Evolutionary conservation across 1,140 invertebrate genomes (phyloP).

Genomic region (Periplaneta americana): DNA sequence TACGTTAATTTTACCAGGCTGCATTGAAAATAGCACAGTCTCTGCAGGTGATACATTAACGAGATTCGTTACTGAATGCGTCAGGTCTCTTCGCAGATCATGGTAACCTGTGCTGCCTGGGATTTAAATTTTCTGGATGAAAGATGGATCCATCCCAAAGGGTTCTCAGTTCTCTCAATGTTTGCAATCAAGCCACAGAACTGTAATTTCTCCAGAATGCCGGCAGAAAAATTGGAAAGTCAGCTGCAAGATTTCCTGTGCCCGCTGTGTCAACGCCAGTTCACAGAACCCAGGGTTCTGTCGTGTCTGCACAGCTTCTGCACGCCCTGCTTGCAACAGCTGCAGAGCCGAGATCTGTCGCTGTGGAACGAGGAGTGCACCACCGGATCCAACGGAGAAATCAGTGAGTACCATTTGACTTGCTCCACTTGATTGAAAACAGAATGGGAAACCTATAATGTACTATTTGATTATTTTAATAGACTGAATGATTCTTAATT

Average conservation of each 20-base stretch:
- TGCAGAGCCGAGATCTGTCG: slow-evolving; percentile 22
- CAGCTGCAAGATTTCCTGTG: neutral
- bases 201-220: neutral
- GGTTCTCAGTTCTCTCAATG: too few relatives aligned
- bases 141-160: too few relatives aligned
- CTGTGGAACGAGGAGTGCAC: slow-evolving; percentile 34
- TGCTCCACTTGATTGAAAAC: too few relatives aligned
- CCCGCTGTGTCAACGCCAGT: slow-evolving; percentile 4
- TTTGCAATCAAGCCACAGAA: too few relatives aligned
- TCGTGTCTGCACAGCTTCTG: slow-evolving; percentile 53
- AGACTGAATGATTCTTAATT: too few relatives aligned
- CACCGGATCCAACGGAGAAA: neutral
- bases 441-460: too few relatives aligned
- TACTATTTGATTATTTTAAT: too few relatives aligned
- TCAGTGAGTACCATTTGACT: too few relatives aligned
- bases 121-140: neutral
- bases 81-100: neutral
- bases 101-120: too few relatives aligned
- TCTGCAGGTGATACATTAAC: too few relatives aligned
- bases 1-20: too few relatives aligned
- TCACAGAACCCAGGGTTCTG: slow-evolving; percentile 44
- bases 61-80: neutral
- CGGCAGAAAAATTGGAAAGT: neutral
- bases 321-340: slow-evolving; percentile 44
- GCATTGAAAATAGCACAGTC: too few relatives aligned